phyloP scores from a whole-genome alignment of 2,888 invertebrate genomes.

The Scotopteryx bipunctaria region DNA sequence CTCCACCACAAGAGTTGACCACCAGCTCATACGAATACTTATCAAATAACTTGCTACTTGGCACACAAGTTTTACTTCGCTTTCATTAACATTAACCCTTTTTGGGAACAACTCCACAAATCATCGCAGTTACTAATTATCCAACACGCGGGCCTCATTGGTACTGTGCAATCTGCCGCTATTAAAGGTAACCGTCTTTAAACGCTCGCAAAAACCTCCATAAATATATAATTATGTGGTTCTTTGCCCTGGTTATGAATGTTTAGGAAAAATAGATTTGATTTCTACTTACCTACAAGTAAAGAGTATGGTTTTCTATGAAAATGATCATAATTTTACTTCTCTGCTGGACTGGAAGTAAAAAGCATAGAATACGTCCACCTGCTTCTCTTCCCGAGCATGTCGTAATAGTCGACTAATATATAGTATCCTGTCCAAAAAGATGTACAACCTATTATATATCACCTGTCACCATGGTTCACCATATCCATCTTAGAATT shows the following conservation, averaged over 20 bases:
- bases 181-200: slow-evolving; percentile 12
- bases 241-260: neutral
- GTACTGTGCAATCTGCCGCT: slow-evolving; percentile 8
- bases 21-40: neutral
- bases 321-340: no score
- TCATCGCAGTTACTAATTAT: slow-evolving; percentile 9
- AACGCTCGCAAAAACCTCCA: slow-evolving; percentile 5
- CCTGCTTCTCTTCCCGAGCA: no score
- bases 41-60: neutral
- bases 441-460: no score
- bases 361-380: no score
- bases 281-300: no score
- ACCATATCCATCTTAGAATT: no score
- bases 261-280: neutral
- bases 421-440: no score
- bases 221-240: slow-evolving; percentile 2
- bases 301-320: no score
- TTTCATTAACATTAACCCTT: slow-evolving; percentile 1
- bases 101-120: slow-evolving; percentile 5
- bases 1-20: no score
- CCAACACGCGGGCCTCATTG: slow-evolving; percentile 12
- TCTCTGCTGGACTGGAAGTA: no score
- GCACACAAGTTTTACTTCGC: neutral
- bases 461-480: no score
- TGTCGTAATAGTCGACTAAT: no score